Percentiles rank a stretch among this genome's conserved stretches.
These are phyloP conservation scores for Amblyteles armatorius DNA, from an alignment of 2,888 invertebrate species.

Conservation along the genomic window DNA sequence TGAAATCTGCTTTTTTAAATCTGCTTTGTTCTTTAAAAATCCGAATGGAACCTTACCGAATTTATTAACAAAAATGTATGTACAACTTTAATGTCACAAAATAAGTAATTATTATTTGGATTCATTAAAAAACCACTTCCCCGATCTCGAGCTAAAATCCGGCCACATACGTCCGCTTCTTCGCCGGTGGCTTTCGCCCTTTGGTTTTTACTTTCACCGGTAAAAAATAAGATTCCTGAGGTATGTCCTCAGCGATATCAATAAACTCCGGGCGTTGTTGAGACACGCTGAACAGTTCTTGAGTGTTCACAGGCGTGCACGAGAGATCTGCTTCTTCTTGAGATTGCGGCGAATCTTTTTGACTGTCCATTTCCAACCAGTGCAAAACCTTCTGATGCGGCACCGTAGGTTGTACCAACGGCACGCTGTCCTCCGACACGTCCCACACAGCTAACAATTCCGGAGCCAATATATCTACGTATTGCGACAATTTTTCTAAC, in stretches of 20 bases:
- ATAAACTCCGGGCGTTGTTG: slow-evolving; percentile 68
- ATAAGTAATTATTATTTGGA: neutral
- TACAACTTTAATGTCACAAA: neutral
- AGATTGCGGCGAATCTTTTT: slow-evolving; percentile 50
- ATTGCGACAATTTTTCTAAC: slow-evolving; percentile 75
- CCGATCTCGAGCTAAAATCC: slow-evolving; percentile 69
- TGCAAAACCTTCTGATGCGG: slow-evolving; percentile 80
- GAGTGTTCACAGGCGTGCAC: slow-evolving; percentile 71
- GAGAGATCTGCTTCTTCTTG: slow-evolving; percentile 65
- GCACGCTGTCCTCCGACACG: slow-evolving; percentile 75
- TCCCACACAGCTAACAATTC: slow-evolving; percentile 81
- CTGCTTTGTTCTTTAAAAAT: too few relatives aligned
- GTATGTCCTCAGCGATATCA: slow-evolving; percentile 60
- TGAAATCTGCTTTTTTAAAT: slow-evolving; percentile 70
- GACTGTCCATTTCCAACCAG: slow-evolving; percentile 77
- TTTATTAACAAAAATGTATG: slow-evolving; percentile 11
- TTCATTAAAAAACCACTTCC: neutral
- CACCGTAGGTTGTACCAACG: slow-evolving; percentile 71
- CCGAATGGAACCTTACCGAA: neutral
- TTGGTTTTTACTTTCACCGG: slow-evolving; percentile 70
- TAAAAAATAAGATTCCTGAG: slow-evolving; percentile 72
- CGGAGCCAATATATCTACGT: slow-evolving; percentile 80
- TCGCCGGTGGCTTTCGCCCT: slow-evolving; percentile 65
- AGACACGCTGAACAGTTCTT: slow-evolving; percentile 78
- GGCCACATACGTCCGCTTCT: slow-evolving; percentile 69